Evolutionary conservation across 2,888 invertebrate species (phyloP).

Genomic region (Galerucella nymphaeae): DNA sequence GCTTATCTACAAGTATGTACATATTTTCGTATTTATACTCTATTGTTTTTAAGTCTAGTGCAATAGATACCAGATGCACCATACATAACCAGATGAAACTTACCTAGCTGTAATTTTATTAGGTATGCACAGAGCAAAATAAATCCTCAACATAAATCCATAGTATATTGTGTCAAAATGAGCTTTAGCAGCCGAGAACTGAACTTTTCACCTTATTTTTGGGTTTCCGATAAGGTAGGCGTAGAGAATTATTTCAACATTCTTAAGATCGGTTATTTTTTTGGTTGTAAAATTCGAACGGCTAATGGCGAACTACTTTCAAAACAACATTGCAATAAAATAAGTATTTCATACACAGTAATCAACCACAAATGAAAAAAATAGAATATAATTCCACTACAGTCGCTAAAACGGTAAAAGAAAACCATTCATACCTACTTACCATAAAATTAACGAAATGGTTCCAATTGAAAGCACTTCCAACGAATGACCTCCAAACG

Average conservation of each 20-base stretch:
- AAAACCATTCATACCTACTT: not conserved
- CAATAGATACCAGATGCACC: too few relatives aligned
- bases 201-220: too few relatives aligned
- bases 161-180: too few relatives aligned
- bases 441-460: not conserved
- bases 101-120: too few relatives aligned
- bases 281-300: not conserved
- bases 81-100: too few relatives aligned
- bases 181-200: too few relatives aligned
- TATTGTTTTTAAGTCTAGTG: too few relatives aligned
- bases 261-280: not conserved
- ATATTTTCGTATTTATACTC: too few relatives aligned
- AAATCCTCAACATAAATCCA: too few relatives aligned
- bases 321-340: not conserved
- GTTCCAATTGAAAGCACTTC: conserved; percentile 1
- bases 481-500: conserved; percentile 11
- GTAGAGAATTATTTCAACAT: not conserved
- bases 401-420: not conserved
- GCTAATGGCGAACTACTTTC: not conserved
- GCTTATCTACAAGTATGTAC: too few relatives aligned
- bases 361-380: not conserved
- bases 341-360: not conserved
- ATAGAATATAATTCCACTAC: not conserved
- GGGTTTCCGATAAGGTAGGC: too few relatives aligned
- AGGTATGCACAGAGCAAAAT: too few relatives aligned